Percentiles rank a stretch among this genome's conserved stretches.
These are phyloP conservation scores for Pangasius mekongensis DNA, from an alignment of 2,797 vertebrate genomes.

Conservation along the genomic window DNA sequence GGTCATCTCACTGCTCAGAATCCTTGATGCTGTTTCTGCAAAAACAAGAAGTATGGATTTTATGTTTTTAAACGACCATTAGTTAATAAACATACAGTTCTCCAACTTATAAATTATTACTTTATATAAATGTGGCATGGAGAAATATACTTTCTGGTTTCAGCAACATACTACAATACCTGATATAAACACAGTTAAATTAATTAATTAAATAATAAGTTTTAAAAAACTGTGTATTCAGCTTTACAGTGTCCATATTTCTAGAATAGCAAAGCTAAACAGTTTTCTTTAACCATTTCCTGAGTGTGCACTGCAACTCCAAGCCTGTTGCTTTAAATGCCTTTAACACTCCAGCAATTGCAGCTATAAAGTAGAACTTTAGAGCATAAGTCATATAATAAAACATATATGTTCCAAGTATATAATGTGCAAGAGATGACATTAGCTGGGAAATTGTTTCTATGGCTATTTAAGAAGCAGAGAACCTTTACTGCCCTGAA, in stretches of 20 bases:
- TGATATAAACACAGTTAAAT: background rate
- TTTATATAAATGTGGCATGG: background rate
- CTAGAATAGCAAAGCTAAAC: background rate
- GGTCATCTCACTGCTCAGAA: no score
- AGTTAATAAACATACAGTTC: background rate
- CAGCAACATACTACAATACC: background rate
- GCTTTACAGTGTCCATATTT: background rate
- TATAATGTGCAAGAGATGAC: conserved; percentile 35
- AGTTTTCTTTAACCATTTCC: background rate
- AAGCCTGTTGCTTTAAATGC: conserved; percentile 21
- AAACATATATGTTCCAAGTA: no score
- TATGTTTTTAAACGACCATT: background rate
- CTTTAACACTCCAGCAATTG: conserved; percentile 22
- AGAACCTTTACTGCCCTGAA: conserved; percentile 43
- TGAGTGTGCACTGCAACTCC: background rate
- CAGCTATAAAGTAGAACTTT: conserved; percentile 30
- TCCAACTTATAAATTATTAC: background rate
- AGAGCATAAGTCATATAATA: conserved; percentile 46
- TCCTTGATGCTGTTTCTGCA: background rate
- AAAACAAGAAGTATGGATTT: background rate
- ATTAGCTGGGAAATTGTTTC: conserved; percentile 47
- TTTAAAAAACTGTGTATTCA: no score
- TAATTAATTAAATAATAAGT: background rate
- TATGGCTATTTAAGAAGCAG: background rate
- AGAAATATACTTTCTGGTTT: background rate